Conservation (phyloP, 1,140 invertebrate genomes). For the Drosophila pandora region DNA sequence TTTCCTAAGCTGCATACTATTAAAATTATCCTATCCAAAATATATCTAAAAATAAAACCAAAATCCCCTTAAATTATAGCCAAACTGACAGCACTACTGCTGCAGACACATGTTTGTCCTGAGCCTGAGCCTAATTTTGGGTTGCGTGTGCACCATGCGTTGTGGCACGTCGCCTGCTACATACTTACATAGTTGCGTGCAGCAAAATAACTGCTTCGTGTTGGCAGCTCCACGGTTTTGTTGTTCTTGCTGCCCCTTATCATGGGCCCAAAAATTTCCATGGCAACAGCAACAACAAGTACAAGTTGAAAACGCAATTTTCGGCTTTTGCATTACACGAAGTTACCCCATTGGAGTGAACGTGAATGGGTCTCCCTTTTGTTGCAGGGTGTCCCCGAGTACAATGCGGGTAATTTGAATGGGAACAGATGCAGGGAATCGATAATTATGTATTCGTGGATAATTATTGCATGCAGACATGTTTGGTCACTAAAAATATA, state of each 20-base stretch:
- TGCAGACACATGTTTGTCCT: constrained; percentile 47
- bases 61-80: not conserved
- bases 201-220: constrained; percentile 65
- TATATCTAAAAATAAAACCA: not conserved
- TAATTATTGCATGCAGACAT: constrained; percentile 11
- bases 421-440: constrained; percentile 31
- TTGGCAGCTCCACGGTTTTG: constrained; percentile 33
- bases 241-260: constrained; percentile 44
- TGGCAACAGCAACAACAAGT: constrained; percentile 63
- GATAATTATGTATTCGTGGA: constrained; percentile 21
- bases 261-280: constrained; percentile 47
- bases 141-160: constrained; percentile 69
- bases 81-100: constrained; percentile 30
- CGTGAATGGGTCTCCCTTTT: constrained; percentile 11
- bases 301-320: constrained; percentile 61
- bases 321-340: constrained; percentile 66
- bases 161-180: constrained; percentile 41
- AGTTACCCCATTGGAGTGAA: constrained; percentile 23
- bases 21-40: not conserved
- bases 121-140: constrained; percentile 70
- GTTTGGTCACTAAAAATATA: not conserved
- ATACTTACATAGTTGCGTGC: constrained; percentile 53
- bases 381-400: constrained; percentile 1
- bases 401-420: constrained; percentile 55
- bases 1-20: not conserved